A percentile compares a stretch with the other conserved stretches of the same genome.
Conservation (phyloP, 2,888 invertebrate species). For the Patella caerulea region DNA sequence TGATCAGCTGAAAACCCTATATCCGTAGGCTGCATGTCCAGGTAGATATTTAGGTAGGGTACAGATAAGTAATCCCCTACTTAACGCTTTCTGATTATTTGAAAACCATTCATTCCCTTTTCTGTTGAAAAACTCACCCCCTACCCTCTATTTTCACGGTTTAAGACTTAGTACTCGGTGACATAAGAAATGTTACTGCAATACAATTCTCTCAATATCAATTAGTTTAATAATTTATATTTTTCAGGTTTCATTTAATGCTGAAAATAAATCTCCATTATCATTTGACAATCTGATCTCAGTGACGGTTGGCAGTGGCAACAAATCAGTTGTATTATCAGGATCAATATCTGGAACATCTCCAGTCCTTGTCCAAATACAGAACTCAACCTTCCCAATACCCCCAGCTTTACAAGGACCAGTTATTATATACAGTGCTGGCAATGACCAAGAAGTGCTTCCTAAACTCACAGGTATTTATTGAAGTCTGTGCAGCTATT, state of each 20-base stretch:
- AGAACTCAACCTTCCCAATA: constrained; percentile 43
- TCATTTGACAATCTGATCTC: constrained; percentile 36
- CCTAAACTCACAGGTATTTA: constrained; percentile 50
- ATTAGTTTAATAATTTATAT: too few relatives aligned
- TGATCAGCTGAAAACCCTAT: too few relatives aligned
- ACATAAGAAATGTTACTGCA: too few relatives aligned
- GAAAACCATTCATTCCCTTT: too few relatives aligned
- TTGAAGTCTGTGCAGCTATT: neutral
- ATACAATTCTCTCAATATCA: too few relatives aligned
- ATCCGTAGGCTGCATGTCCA: too few relatives aligned
- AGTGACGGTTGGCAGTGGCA: constrained; percentile 40
- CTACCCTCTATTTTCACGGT: too few relatives aligned
- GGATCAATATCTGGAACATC: constrained; percentile 52
- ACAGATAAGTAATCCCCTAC: too few relatives aligned
- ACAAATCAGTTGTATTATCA: constrained; percentile 33
- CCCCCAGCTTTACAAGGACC: constrained; percentile 49
- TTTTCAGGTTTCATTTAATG: constrained; percentile 39
- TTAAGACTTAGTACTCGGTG: too few relatives aligned
- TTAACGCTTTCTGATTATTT: too few relatives aligned
- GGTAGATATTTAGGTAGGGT: too few relatives aligned
- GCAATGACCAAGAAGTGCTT: constrained; percentile 39
- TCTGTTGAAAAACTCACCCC: too few relatives aligned
- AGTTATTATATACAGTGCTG: constrained; percentile 46
- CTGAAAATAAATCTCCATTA: constrained; percentile 34
- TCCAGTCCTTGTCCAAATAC: constrained; percentile 47